These are phyloP conservation scores for Typhlichthys eigenmanni DNA, from an alignment of 2,797 vertebrate species.

Conservation along the genomic window DNA sequence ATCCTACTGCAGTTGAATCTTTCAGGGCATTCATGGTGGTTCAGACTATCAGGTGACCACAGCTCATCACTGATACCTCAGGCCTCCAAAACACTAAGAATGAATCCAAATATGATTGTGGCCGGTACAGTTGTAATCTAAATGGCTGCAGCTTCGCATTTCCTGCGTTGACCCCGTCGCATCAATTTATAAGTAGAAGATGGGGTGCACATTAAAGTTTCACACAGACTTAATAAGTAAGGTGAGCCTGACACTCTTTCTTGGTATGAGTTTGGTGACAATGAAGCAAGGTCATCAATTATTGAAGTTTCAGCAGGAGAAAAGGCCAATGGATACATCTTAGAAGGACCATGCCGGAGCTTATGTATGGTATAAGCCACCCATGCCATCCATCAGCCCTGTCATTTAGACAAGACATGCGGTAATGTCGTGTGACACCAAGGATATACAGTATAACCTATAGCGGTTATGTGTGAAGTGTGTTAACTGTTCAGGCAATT, in stretches of 20 bases:
- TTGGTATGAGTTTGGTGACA: slow-evolving; percentile 79
- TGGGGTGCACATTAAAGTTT: slow-evolving; percentile 79
- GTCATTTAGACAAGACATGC: too few species aligned
- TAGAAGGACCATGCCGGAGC: too few species aligned
- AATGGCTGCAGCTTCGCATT: slow-evolving; percentile 7
- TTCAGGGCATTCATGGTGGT: slow-evolving; percentile 63
- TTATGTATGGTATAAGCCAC: too few species aligned
- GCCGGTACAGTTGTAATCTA: not conserved
- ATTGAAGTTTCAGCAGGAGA: slow-evolving; percentile 62
- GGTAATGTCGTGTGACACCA: too few species aligned
- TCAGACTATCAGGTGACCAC: slow-evolving; percentile 59
- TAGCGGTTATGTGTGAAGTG: too few species aligned
- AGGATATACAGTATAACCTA: too few species aligned
- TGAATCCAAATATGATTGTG: slow-evolving; percentile 25
- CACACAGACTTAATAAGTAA: slow-evolving; percentile 81
- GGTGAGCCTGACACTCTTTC: slow-evolving; percentile 77
- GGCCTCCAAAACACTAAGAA: slow-evolving; percentile 28
- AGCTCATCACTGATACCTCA: slow-evolving; percentile 36
- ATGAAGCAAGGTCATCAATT: slow-evolving; percentile 76
- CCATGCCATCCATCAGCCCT: too few species aligned
- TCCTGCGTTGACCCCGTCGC: not conserved
- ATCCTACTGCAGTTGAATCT: slow-evolving; percentile 69
- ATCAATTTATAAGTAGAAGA: slow-evolving; percentile 59
- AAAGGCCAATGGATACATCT: slow-evolving; percentile 30
- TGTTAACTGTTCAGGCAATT: too few species aligned